phyloP scores from a whole-genome alignment of 2,888 invertebrate genomes.

The Stenodera caucasica region DNA sequence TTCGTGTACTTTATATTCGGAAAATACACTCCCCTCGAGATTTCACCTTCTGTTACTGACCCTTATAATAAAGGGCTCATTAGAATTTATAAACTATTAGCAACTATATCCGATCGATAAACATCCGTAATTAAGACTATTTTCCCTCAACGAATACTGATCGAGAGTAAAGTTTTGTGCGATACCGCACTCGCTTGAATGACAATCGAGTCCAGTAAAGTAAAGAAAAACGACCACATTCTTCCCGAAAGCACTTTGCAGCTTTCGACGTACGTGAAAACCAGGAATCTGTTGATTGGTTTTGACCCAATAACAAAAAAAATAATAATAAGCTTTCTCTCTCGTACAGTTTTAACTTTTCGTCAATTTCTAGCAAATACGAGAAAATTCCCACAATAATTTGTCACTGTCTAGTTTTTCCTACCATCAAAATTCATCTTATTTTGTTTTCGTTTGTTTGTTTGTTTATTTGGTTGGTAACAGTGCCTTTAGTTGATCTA shows the following conservation, averaged over 20 bases:
- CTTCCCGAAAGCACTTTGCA: not conserved
- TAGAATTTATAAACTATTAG: not conserved
- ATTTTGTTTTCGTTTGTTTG: not conserved
- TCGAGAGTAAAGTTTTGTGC: too few relatives aligned
- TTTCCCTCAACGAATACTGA: too few relatives aligned
- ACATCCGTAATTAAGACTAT: too few relatives aligned
- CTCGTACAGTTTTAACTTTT: not conserved
- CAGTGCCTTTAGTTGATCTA: not conserved
- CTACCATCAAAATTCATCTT: not conserved
- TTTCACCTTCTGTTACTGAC: not conserved
- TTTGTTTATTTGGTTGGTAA: not conserved
- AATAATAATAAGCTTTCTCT: not conserved
- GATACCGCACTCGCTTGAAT: too few relatives aligned
- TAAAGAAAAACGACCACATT: not conserved
- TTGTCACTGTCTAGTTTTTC: not conserved
- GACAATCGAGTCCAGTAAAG: not conserved
- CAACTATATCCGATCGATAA: too few relatives aligned
- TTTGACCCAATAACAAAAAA: not conserved
- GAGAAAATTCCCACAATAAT: not conserved
- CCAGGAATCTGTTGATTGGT: not conserved
- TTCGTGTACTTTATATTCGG: too few relatives aligned
- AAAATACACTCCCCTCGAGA: not conserved
- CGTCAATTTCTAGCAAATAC: not conserved
- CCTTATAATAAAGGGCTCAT: not conserved
- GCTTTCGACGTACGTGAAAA: not conserved